Base-by-base conservation (phyloP, 2,113 vertebrate species). In the Sinocyclocheilus rhinocerous region DNA sequence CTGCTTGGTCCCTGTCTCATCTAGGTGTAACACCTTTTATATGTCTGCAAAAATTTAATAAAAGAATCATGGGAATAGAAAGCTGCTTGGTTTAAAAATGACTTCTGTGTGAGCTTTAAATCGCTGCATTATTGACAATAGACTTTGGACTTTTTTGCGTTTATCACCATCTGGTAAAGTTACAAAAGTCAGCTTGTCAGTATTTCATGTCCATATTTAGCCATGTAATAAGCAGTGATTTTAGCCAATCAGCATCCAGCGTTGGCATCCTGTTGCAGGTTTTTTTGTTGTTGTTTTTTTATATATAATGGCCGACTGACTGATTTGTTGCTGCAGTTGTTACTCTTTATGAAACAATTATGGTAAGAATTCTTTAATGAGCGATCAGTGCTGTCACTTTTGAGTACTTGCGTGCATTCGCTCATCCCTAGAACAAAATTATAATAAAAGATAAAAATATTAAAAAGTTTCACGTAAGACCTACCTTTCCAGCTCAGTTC, bases 401-500 rank as follows among this genome's bases (percentile, higher is more conserved):
- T 3, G 4, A 63, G 9, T 63, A 24, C 1, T 33, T 67, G 65
- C 2, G 8, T 33, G 26, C 2, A 15, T 69, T 72, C 12, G 16
- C 69, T 42, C 69, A 72, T 72, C 18, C 33, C 4, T 22, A 42
- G 36, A n/a, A 73, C n/a, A 65, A 18, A 50, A 78, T 24, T 33
- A 33, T n/a, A 12, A 26, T 50, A 42, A 15, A 24, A 77, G 13
- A 33, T 16, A 15, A 18, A 50, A 48, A 48, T 9, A 2, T 0
- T 39, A 24, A 70, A n/a, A 72, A n/a, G 52, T 48, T 75, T 29
- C 22, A 67, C 39, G 20, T 48, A 84, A 59, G 76, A 67, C 29
- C 59, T 45, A 45, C 57, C 52, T 67, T 42, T 36, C 26, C 45
- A 76, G 48, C 50, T 77, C 29, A 65, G 57, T 80, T 45, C 45